phyloP scores from a whole-genome alignment of 2,113 vertebrate genomes.

The Ptychochromis oligacanthus region DNA sequence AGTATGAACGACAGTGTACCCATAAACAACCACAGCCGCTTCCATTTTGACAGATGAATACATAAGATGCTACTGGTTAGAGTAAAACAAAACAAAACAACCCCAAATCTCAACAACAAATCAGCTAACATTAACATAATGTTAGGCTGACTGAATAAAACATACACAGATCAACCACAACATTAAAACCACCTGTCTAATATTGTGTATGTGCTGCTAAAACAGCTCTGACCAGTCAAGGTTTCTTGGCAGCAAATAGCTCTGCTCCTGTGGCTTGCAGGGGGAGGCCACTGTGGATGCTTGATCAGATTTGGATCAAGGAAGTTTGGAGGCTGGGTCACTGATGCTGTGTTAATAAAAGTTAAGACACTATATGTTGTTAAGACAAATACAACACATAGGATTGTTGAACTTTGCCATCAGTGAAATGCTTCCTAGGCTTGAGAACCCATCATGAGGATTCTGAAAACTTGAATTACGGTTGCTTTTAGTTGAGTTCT shows the following conservation, averaged over 20 bases:
- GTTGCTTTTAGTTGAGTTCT: too few relatives aligned
- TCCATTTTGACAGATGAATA: not conserved
- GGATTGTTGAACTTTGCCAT: not conserved
- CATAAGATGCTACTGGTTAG: not conserved
- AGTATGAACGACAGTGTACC: not conserved
- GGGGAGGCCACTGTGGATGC: not conserved
- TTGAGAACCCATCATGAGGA: not conserved
- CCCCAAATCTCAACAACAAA: not conserved
- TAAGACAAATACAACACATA: not conserved
- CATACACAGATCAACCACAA: not conserved
- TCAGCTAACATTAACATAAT: not conserved
- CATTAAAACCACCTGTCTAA: conserved; percentile 1
- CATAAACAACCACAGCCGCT: not conserved
- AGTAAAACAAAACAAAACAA: not conserved
- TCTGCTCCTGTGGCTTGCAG: not conserved
- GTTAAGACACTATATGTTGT: not conserved
- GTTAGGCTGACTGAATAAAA: not conserved
- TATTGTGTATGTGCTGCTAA: not conserved
- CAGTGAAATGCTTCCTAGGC: not conserved
- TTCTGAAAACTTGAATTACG: not conserved
- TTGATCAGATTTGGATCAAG: not conserved
- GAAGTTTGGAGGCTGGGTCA: not conserved
- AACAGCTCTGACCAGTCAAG: conserved; percentile 4
- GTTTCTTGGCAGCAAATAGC: conserved; percentile 6
- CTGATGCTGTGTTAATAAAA: conserved; percentile 1